Percentiles rank a stretch among this genome's conserved stretches.
phyloP scores from a whole-genome alignment of 2,888 invertebrate genomes.

The Drosophila monieri region DNA sequence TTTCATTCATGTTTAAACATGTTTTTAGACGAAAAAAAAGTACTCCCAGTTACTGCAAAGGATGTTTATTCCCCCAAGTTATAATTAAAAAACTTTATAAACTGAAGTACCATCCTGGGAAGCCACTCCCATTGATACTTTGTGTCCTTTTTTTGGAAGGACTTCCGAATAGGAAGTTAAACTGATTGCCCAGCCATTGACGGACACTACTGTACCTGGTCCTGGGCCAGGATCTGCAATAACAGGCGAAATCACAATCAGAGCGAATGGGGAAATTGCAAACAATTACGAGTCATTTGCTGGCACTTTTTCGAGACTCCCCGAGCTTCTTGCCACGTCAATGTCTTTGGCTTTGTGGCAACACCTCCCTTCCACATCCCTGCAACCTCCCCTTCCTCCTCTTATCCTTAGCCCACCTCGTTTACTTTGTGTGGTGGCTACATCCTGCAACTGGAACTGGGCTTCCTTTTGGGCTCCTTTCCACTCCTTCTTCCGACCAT shows the following conservation, averaged over 20 bases:
- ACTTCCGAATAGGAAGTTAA: neutral
- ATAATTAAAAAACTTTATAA: neutral
- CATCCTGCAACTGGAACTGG: conserved; percentile 43
- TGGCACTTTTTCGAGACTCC: conserved; percentile 14
- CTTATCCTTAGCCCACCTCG: conserved; percentile 34
- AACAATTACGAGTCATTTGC: conserved; percentile 38
- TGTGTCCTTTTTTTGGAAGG: neutral
- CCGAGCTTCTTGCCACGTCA: conserved; percentile 33
- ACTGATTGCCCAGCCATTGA: neutral
- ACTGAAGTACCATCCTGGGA: neutral
- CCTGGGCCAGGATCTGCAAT: conserved; percentile 6
- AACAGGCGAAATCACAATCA: conserved; percentile 9
- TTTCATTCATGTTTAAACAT: no score
- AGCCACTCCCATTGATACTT: neutral
- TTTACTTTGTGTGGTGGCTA: conserved; percentile 61
- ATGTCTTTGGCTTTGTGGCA: conserved; percentile 48
- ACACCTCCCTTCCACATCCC: neutral
- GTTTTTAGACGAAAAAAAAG: no score
- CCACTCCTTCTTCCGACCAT: conserved; percentile 20
- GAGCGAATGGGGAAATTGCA: conserved; percentile 23
- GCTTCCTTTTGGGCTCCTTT: conserved; percentile 18
- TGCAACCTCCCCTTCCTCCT: no score
- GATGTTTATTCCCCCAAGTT: no score
- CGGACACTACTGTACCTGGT: conserved; percentile 1
- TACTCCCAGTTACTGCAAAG: no score